Base-by-base conservation (phyloP, 2,797 vertebrate species). In the Austrolebias charrua region DNA sequence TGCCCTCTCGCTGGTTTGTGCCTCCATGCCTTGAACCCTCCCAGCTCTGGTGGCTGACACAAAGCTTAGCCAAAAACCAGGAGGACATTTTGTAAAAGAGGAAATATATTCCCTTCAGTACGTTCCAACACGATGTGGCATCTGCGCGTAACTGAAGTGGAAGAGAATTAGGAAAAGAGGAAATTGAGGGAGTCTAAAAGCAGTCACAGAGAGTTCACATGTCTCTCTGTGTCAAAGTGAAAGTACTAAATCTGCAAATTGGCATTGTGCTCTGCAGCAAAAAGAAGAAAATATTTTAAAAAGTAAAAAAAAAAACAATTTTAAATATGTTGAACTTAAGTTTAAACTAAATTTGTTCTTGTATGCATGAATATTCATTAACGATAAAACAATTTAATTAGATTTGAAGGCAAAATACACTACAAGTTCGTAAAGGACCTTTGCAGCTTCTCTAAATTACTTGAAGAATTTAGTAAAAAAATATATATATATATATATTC, bases 131-230 rank as follows among this genome's bases (percentile, higher is more conserved):
- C 16, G 63, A 83, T 79, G 83, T 75, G 80, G 72, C 83, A 83
- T 84, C 70, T 86, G 78, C 52, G 76, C 82, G 76, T 80, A 83
- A 85, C 64, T 84, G 60, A 69, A 83, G 75, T 76, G 72, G 83
- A 83, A 79, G 66, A 66, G 73, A 81, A 73, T 80, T 69, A 76
- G 67, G 60, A 61, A 19, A 59, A 63, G 59, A 62, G 61, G 69
- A 51, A 48, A 60, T 78, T 64, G 15, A 73, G 58, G 63, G 60
- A 35, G 49, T 78, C 63, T 71, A 58, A 75, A 69, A 69, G 73
- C 69, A 75, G 81, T 86, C 82, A 82, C 57, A n/a, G 24, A 78
- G 81, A 87, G 77, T 71, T 87, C 78, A 85, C 55, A 24, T 69
- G 73, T 75, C 66, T 63, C 53, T 57, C 42, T 61, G 60, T 45